Conservation (phyloP, 2,797 vertebrate genomes). For the Acestrorhynchus altus region DNA sequence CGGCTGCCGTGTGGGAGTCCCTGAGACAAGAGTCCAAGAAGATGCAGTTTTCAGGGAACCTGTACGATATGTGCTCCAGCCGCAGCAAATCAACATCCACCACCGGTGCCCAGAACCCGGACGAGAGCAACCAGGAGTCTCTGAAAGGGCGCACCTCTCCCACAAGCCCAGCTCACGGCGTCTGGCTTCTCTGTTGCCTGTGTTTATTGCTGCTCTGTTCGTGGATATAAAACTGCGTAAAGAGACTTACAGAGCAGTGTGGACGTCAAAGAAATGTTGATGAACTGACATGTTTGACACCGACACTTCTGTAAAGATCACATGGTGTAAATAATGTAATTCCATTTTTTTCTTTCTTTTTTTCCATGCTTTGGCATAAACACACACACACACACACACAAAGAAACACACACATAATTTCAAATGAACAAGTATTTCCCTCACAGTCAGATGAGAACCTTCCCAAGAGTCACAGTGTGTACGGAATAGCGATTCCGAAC, state of each 20-base stretch:
- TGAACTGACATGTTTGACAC: constrained; percentile 34
- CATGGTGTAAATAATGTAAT: constrained; percentile 33
- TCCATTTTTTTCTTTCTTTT: background rate
- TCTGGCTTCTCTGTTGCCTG: constrained; percentile 55
- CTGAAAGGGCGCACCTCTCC: constrained; percentile 66
- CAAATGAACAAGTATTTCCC: background rate
- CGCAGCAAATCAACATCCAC: constrained; percentile 64
- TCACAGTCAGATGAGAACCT: background rate
- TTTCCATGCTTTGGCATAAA: background rate
- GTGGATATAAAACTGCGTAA: constrained; percentile 53
- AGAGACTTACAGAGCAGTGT: constrained; percentile 34
- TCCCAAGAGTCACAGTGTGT: background rate
- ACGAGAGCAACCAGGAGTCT: constrained; percentile 83
- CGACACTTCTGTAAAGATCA: constrained; percentile 39
- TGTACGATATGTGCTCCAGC: constrained; percentile 81
- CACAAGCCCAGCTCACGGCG: constrained; percentile 57
- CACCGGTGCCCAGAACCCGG: constrained; percentile 59
- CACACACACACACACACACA: constrained; percentile 26
- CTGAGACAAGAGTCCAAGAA: constrained; percentile 84
- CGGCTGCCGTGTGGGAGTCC: constrained; percentile 83
- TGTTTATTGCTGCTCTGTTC: constrained; percentile 55
- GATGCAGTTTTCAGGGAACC: constrained; percentile 84
- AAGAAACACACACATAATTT: constrained; percentile 11
- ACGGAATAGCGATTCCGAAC: background rate
- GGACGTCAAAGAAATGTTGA: constrained; percentile 17